These are phyloP conservation scores for Pseudobourletiella spinata DNA, from an alignment of 1,140 invertebrate genomes.

Conservation along the genomic window DNA sequence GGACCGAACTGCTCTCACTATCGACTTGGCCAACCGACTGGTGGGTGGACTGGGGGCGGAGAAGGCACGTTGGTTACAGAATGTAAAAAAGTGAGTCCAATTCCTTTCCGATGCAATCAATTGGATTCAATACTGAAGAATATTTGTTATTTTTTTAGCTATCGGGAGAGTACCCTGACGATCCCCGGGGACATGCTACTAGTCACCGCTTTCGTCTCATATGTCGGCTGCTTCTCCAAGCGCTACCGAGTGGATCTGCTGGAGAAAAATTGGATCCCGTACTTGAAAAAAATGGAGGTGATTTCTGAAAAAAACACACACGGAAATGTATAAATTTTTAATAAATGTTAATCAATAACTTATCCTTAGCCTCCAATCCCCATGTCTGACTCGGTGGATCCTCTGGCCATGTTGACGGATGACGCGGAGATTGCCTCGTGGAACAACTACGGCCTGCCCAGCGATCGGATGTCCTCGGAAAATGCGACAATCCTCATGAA, in stretches of 20 bases:
- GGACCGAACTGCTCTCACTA: slow-evolving; percentile 78
- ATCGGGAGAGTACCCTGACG: slow-evolving; percentile 72
- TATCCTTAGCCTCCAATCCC: slow-evolving; percentile 60
- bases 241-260: slow-evolving; percentile 77
- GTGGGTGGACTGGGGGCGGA: slow-evolving; percentile 90
- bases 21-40: slow-evolving; percentile 83
- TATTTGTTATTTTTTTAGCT: slow-evolving; percentile 44
- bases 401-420: slow-evolving; percentile 76
- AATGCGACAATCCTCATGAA: slow-evolving; percentile 91
- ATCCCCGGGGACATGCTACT: slow-evolving; percentile 86
- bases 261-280: slow-evolving; percentile 80
- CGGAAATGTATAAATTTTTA: no score
- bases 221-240: slow-evolving; percentile 93
- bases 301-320: not conserved
- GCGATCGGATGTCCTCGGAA: slow-evolving; percentile 85
- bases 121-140: no score
- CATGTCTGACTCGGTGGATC: slow-evolving; percentile 78
- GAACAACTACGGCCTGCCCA: slow-evolving; percentile 92
- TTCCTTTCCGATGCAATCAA: no score
- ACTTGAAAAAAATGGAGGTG: slow-evolving; percentile 61
- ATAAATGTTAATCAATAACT: no score
- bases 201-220: slow-evolving; percentile 91
- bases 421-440: slow-evolving; percentile 88
- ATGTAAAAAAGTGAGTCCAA: slow-evolving; percentile 78
- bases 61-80: slow-evolving; percentile 90